Percentiles rank a stretch among this genome's conserved stretches.
Evolutionary conservation across 2,113 vertebrate genomes (phyloP).

Genomic region (Pteronura brasiliensis): DNA sequence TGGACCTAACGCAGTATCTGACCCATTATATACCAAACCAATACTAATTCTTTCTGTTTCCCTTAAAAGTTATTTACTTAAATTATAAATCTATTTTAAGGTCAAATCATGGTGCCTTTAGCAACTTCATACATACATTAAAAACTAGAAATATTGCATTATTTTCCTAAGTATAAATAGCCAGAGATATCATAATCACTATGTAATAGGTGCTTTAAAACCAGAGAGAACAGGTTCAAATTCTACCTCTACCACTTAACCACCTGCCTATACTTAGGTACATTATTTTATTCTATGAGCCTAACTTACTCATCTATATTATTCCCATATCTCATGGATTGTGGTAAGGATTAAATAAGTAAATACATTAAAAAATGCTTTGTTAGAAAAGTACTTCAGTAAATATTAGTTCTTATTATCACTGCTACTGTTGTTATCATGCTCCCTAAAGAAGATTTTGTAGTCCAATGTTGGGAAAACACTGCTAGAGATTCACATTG

Average conservation of each 20-base stretch:
- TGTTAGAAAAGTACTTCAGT: background rate
- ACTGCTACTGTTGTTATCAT: background rate
- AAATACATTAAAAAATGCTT: background rate
- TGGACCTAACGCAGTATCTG: background rate
- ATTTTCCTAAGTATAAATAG: background rate
- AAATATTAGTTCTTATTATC: background rate
- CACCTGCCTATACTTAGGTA: background rate
- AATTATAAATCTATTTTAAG: slow-evolving; percentile 21
- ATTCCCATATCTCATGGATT: background rate
- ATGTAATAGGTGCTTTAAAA: background rate
- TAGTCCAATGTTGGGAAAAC: background rate
- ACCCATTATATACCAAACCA: background rate
- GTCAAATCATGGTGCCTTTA: background rate
- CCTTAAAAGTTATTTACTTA: slow-evolving; percentile 27
- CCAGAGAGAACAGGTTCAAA: background rate
- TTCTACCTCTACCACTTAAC: background rate
- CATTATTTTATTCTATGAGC: background rate
- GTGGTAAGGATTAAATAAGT: background rate
- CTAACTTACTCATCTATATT: background rate
- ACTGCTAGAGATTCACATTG: background rate
- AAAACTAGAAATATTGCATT: background rate
- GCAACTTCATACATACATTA: background rate
- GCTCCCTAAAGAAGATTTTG: background rate
- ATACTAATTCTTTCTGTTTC: background rate
- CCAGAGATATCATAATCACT: background rate